Evolutionary conservation across 1,140 invertebrate species (phyloP).

Genomic region (Cydia pomonella): DNA sequence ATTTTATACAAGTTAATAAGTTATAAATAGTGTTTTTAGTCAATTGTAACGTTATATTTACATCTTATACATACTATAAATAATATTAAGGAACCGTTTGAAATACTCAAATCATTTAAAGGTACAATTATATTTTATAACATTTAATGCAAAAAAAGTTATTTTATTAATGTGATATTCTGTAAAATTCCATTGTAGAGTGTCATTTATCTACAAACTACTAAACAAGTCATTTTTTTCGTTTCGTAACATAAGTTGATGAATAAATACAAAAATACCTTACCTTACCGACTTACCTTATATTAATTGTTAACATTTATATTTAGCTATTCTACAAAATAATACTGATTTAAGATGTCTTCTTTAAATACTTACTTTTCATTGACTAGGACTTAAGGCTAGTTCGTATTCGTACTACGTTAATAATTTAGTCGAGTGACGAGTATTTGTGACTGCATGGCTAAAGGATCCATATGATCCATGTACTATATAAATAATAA

Average conservation of each 20-base stretch:
- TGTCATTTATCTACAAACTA: no score
- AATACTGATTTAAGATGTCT: constrained; percentile 29
- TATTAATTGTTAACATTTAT: not conserved
- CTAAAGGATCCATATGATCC: no score
- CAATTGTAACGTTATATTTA: not conserved
- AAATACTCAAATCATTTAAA: not conserved
- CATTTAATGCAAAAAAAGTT: no score
- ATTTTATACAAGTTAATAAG: not conserved
- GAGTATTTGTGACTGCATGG: no score
- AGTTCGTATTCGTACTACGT: no score
- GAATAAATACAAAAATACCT: not conserved
- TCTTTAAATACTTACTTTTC: not conserved
- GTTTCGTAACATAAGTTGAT: no score
- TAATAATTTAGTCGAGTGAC: no score
- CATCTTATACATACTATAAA: not conserved
- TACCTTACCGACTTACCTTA: not conserved
- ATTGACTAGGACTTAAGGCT: constrained; percentile 23
- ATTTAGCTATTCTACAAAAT: constrained; percentile 22
- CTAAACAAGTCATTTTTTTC: no score
- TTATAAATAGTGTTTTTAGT: not conserved
- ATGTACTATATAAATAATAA: no score
- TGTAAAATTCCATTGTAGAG: no score
- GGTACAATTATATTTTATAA: no score
- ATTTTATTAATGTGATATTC: no score
- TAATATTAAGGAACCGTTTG: not conserved